Conservation (phyloP, 2,113 vertebrate species). For the Cochlearius cochlearius region DNA sequence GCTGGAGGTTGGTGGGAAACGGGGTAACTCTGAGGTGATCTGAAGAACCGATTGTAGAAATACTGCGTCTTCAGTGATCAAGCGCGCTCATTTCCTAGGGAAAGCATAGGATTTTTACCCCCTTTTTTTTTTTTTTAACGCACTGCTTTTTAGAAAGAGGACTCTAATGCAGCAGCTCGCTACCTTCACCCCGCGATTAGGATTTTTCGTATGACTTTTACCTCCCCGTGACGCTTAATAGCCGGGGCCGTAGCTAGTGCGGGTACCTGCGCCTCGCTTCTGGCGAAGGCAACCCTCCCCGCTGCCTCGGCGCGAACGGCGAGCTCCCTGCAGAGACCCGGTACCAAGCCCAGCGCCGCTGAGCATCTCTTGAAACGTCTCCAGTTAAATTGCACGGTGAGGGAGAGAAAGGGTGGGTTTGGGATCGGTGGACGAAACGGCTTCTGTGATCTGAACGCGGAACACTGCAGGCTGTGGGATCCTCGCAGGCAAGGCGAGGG, state of each 20-base stretch:
- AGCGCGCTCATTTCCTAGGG: rapidly evolving
- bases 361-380: rapidly evolving
- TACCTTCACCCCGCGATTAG: no score
- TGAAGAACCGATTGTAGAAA: background rate
- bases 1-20: rapidly evolving
- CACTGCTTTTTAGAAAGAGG: background rate
- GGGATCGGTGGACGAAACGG: background rate
- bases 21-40: background rate
- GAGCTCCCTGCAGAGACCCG: background rate
- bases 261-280: rapidly evolving
- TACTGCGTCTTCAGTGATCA: rapidly evolving
- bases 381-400: rapidly evolving
- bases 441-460: background rate
- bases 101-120: background rate
- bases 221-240: rapidly evolving
- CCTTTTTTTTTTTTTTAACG: background rate
- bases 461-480: rapidly evolving
- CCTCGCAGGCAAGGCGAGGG: rapidly evolving
- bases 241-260: rapidly evolving
- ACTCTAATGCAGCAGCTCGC: rapidly evolving
- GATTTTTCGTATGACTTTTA: background rate
- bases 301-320: background rate
- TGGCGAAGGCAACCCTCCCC: background rate
- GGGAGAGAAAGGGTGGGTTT: background rate
- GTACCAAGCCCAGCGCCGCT: rapidly evolving